A percentile compares a stretch with the other conserved stretches of the same genome.
Evolutionary conservation across 30 jellyfish, hydroid and myxozoan genomes (phyloP).

Genomic region (Aurelia aurita complex sp. Pacific): DNA sequence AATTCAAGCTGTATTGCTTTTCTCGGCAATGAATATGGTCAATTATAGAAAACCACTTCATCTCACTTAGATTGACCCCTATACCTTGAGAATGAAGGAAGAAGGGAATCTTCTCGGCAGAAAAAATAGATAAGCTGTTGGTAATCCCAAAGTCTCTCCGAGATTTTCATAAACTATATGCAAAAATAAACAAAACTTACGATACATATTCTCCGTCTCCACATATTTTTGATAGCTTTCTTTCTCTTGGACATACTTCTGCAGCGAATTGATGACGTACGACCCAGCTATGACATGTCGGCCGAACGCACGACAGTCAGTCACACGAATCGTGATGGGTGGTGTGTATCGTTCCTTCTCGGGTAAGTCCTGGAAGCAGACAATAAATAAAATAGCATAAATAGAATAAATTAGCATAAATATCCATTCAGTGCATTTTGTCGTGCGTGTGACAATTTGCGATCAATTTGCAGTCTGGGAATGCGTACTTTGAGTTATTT

Average conservation of each 20-base stretch:
- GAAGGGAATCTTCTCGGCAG: not conserved
- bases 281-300: constrained; percentile 73
- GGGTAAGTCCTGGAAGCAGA: constrained; percentile 46
- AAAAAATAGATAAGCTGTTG: not conserved
- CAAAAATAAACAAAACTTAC: not conserved
- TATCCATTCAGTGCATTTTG: too few species aligned
- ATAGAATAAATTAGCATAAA: too few species aligned
- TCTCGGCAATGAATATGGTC: too few species aligned
- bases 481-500: too few species aligned
- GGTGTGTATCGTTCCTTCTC: constrained; percentile 57
- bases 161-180: too few species aligned
- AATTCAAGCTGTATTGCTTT: too few species aligned
- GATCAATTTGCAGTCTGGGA: too few species aligned
- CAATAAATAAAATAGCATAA: not conserved
- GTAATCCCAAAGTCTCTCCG: too few species aligned
- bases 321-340: constrained; percentile 67
- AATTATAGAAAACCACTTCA: too few species aligned
- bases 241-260: constrained; percentile 14
- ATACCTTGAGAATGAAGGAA: too few species aligned
- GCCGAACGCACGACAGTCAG: constrained; percentile 70
- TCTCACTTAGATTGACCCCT: too few species aligned
- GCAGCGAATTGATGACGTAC: constrained; percentile 50
- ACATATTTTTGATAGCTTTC: not conserved
- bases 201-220: not conserved
- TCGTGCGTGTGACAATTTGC: too few species aligned